phyloP scores from a whole-genome alignment of 2,113 vertebrate species.

The Eolophus roseicapilla region DNA sequence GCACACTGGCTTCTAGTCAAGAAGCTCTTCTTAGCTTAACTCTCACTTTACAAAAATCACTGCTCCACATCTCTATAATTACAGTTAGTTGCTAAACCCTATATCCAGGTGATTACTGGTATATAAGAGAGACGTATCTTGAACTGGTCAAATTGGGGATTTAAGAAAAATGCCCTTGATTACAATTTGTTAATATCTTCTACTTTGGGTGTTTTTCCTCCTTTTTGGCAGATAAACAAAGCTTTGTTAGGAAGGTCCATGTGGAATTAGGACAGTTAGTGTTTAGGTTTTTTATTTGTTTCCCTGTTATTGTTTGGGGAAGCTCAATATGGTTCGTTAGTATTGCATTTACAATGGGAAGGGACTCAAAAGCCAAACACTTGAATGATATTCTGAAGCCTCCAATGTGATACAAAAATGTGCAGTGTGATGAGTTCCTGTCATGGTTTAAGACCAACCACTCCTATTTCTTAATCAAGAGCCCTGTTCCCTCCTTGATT shows the following conservation, averaged over 20 bases:
- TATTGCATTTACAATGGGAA: slow-evolving; percentile 12
- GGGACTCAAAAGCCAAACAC: neutral
- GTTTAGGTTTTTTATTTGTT: neutral
- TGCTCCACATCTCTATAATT: slow-evolving; percentile 53
- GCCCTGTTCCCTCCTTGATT: neutral
- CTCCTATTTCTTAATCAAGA: neutral
- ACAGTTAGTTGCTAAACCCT: slow-evolving; percentile 39
- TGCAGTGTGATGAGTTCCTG: neutral
- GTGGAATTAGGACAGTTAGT: neutral
- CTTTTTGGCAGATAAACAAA: neutral
- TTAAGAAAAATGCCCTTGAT: slow-evolving; percentile 20
- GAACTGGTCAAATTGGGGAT: neutral
- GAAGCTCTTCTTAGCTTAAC: slow-evolving; percentile 57
- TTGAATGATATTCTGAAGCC: neutral
- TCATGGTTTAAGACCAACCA: neutral
- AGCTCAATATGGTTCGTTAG: neutral
- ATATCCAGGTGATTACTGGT: slow-evolving; percentile 12
- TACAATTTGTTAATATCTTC: neutral
- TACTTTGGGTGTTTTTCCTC: neutral
- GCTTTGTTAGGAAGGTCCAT: neutral
- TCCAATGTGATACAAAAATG: neutral
- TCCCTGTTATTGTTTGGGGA: neutral
- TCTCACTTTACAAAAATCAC: slow-evolving; percentile 25
- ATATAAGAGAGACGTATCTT: neutral
- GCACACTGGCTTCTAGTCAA: slow-evolving; percentile 42